Evolutionary conservation across 1,140 invertebrate genomes (phyloP).

Genomic region (Pristionchus pacificus): DNA sequence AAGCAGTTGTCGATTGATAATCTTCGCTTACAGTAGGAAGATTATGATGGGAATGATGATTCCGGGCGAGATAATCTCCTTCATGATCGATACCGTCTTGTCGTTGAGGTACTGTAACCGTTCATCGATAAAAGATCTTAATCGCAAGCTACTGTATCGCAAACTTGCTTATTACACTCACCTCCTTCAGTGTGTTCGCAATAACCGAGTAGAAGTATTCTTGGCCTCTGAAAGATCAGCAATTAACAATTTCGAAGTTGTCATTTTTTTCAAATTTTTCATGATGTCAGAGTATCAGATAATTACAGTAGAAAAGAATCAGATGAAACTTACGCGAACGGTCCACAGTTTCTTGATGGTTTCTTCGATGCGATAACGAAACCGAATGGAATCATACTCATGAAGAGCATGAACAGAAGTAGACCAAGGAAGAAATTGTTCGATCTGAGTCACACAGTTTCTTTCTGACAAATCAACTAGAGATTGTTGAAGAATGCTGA

Average conservation of each 20-base stretch:
- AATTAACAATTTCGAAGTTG: not conserved
- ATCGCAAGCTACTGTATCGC: no score
- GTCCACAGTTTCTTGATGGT: constrained; percentile 90
- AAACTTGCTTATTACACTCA: no score
- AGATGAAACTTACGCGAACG: constrained; percentile 68
- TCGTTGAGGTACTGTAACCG: no score
- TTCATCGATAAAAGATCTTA: no score
- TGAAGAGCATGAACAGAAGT: constrained; percentile 84
- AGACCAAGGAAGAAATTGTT: constrained; percentile 92
- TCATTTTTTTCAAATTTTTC: not conserved
- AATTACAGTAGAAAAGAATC: constrained; percentile 6
- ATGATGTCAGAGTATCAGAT: constrained; percentile 15
- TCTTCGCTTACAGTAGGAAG: constrained; percentile 67
- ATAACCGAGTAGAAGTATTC: constrained; percentile 79
- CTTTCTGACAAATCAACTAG: no score
- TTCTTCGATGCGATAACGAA: constrained; percentile 86
- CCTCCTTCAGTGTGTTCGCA: no score
- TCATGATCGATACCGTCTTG: constrained; percentile 58
- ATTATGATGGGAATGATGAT: constrained; percentile 86
- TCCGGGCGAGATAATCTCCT: constrained; percentile 84
- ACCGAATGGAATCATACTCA: constrained; percentile 86
- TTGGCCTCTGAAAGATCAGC: constrained; percentile 56
- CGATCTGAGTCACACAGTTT: constrained; percentile 63
- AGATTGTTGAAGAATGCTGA: constrained; percentile 16
- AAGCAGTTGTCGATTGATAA: not conserved